Evolutionary conservation across 1,140 invertebrate genomes (phyloP).

Genomic region (Cotesia chilonis): DNA sequence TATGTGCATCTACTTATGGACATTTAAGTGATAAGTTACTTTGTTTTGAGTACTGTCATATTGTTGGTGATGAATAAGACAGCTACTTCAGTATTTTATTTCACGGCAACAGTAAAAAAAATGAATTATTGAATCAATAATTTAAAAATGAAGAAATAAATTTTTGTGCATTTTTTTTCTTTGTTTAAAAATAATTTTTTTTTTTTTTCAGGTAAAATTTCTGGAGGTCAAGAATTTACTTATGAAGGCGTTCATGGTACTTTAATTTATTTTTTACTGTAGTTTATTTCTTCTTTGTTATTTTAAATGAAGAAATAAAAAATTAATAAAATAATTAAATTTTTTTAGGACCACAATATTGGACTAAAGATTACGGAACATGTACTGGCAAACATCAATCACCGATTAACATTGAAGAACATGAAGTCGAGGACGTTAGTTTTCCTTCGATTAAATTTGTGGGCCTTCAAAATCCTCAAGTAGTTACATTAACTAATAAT

Average conservation of each 20-base stretch:
- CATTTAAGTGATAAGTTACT: background rate
- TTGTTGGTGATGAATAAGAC: too few relatives aligned
- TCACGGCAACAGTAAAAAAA: too few relatives aligned
- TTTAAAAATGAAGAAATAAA: too few relatives aligned
- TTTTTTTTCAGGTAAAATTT: background rate
- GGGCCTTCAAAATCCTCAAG: conserved; percentile 68
- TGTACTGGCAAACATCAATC: conserved; percentile 84
- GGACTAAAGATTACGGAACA: conserved; percentile 73
- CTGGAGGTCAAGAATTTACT: background rate
- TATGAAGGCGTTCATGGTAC: background rate
- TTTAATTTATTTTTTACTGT: background rate
- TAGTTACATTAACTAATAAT: conserved; percentile 74
- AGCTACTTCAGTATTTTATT: too few relatives aligned
- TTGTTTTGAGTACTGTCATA: background rate
- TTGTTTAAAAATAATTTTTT: background rate
- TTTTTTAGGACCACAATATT: conserved; percentile 72
- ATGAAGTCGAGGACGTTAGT: conserved; percentile 69
- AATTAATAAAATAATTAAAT: background rate
- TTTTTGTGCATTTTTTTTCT: background rate
- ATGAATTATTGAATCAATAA: too few relatives aligned
- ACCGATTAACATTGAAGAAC: conserved; percentile 81
- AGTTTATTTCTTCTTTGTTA: background rate
- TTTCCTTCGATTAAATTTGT: conserved; percentile 68
- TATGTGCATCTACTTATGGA: background rate
- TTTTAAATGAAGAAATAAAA: background rate